Percentiles rank a stretch among this genome's conserved stretches.
phyloP scores from a whole-genome alignment of 2,797 vertebrate species.

The Catharus ustulatus region DNA sequence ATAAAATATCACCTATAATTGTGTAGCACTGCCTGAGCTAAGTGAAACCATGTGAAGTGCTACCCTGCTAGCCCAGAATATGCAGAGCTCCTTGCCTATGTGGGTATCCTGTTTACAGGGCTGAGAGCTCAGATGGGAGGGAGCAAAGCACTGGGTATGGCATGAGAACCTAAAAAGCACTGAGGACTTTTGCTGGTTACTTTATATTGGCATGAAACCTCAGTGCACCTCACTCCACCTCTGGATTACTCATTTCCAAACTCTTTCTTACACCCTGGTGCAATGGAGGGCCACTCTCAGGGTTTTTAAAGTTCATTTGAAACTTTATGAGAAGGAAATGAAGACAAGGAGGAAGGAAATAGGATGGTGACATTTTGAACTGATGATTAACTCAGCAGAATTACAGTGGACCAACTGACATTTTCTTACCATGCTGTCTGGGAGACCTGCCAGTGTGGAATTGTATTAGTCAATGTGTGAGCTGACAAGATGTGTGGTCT shows the following conservation, averaged over 20 bases:
- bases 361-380: constrained; percentile 35
- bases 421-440: constrained; percentile 17
- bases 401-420: constrained; percentile 8
- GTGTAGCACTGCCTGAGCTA: not conserved
- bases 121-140: not conserved
- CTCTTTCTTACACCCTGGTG: not conserved
- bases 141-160: fast-evolving
- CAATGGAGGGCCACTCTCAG: not conserved
- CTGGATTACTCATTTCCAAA: not conserved
- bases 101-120: too few species aligned
- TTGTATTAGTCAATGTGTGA: constrained; percentile 15
- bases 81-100: not conserved
- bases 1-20: not conserved
- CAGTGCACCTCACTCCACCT: not conserved
- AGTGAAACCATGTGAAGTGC: not conserved
- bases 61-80: not conserved
- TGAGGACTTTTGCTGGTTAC: not conserved
- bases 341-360: constrained; percentile 16
- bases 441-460: constrained; percentile 30
- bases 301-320: constrained; percentile 4
- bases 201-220: not conserved
- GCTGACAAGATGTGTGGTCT: not conserved
- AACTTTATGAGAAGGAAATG: constrained; percentile 11
- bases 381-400: constrained; percentile 31
- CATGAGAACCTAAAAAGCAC: not conserved